Evolutionary conservation across 2,797 vertebrate genomes (phyloP).

Genomic region (Poeciliopsis gracilis): DNA sequence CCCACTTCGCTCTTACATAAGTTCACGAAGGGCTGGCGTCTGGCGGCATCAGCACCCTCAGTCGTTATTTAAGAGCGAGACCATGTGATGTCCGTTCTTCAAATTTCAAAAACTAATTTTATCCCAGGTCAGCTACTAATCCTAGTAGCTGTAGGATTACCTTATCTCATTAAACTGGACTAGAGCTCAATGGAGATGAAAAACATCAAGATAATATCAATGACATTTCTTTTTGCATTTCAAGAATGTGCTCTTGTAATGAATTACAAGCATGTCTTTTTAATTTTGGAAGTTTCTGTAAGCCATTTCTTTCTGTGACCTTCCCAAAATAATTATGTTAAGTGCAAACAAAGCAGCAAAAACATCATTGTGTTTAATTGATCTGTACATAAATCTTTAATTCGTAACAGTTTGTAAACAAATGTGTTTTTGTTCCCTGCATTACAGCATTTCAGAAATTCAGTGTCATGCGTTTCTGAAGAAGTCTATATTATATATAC

Average conservation of each 20-base stretch:
- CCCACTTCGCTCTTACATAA: slow-evolving; percentile 50
- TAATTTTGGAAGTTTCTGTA: background rate
- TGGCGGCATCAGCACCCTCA: slow-evolving; percentile 50
- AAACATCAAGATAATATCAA: background rate
- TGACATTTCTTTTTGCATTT: background rate
- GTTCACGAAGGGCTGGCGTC: slow-evolving; percentile 10
- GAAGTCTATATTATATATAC: background rate
- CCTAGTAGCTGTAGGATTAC: background rate
- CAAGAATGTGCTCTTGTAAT: background rate
- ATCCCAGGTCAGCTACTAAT: slow-evolving; percentile 18
- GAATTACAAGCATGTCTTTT: background rate
- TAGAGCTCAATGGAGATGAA: background rate
- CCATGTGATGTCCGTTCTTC: slow-evolving; percentile 24
- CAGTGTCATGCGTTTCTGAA: background rate
- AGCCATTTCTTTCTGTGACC: background rate
- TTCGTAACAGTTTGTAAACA: background rate
- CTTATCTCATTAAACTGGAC: background rate
- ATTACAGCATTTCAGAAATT: background rate
- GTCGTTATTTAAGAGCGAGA: slow-evolving; percentile 17
- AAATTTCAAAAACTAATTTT: slow-evolving; percentile 42
- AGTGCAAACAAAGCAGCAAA: background rate
- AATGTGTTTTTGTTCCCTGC: background rate
- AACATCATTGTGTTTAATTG: background rate
- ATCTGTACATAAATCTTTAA: background rate
- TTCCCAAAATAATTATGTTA: background rate